Percentiles rank a stretch among this genome's conserved stretches.
phyloP scores from a whole-genome alignment of 2,113 vertebrate species.

The Muntiacus reevesi region DNA sequence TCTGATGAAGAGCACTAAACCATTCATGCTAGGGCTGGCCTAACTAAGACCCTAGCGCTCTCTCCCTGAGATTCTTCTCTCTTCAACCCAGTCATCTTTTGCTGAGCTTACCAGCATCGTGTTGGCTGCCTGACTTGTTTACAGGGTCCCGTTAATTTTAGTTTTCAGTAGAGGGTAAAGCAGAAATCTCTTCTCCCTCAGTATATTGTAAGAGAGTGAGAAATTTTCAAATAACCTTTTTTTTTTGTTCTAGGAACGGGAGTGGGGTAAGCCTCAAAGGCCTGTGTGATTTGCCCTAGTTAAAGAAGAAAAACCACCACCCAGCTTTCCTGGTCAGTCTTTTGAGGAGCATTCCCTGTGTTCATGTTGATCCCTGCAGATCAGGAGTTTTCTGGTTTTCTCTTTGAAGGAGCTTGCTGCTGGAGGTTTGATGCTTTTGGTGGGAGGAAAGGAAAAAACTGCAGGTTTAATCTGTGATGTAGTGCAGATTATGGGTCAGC shows the following conservation, averaged over 20 bases:
- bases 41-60: neutral
- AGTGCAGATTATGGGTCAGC: neutral
- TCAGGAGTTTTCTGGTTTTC: neutral
- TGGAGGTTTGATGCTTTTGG: neutral
- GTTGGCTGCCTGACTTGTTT: neutral
- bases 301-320: neutral
- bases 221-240: neutral
- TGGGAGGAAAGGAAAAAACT: neutral
- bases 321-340: neutral
- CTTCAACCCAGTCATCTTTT: neutral
- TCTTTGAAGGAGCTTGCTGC: neutral
- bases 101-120: neutral
- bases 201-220: neutral
- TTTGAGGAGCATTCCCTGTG: too few species aligned
- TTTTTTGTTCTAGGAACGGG: neutral
- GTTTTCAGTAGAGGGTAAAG: neutral
- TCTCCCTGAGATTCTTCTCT: neutral
- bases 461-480: neutral
- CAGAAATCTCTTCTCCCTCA: neutral
- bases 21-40: neutral
- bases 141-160: neutral
- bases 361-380: neutral
- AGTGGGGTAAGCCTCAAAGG: neutral
- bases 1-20: slow-evolving; percentile 93
- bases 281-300: neutral